A percentile compares a stretch with the other conserved stretches of the same genome.
phyloP scores from a whole-genome alignment of 1,140 invertebrate species.

The Arion vulgaris region DNA sequence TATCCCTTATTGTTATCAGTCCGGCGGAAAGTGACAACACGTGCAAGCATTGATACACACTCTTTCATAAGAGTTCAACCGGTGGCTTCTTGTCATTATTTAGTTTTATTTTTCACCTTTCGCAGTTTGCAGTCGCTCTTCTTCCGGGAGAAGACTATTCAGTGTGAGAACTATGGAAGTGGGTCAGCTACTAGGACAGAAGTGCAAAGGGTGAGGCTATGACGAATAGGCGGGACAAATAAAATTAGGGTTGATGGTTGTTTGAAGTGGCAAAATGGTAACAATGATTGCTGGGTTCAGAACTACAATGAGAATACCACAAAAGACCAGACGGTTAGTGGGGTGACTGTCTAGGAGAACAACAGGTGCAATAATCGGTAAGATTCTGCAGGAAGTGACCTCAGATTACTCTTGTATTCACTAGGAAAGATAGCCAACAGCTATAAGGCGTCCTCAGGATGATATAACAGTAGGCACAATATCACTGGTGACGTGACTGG shows the following conservation, averaged over 20 bases:
- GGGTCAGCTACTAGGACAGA: neutral
- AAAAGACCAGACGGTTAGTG: neutral
- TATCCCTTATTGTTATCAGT: neutral
- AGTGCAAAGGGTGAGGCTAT: neutral
- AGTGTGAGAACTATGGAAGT: neutral
- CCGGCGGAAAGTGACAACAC: neutral
- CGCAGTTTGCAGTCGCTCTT: neutral
- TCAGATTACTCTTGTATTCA: neutral
- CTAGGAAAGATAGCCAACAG: neutral
- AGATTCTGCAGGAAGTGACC: conserved; percentile 24
- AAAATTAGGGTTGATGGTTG: neutral
- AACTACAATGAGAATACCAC: neutral
- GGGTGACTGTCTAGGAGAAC: neutral
- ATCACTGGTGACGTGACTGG: neutral
- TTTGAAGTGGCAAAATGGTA: neutral
- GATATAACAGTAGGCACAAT: neutral
- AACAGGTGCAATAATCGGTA: neutral
- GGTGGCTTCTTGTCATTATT: neutral
- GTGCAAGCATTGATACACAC: neutral
- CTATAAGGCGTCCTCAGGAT: neutral
- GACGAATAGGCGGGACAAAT: neutral
- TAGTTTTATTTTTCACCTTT: neutral
- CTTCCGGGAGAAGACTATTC: neutral
- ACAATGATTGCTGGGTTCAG: neutral
- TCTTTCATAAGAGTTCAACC: conserved; percentile 3